These are phyloP conservation scores for Myripristis murdjan DNA, from an alignment of 2,797 vertebrate species.

Conservation along the genomic window DNA sequence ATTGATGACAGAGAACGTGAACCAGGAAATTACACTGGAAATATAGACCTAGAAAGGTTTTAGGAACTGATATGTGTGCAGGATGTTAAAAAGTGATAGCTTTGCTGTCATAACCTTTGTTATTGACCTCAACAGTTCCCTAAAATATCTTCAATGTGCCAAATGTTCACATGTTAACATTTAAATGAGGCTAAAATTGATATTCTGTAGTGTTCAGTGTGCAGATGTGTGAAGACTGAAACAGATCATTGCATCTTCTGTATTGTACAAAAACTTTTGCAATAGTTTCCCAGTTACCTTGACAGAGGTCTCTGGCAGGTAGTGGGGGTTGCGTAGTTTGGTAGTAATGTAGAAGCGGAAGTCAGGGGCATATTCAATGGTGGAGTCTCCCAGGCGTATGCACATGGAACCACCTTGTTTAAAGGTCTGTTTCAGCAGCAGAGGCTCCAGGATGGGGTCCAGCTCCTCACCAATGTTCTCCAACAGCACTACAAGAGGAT, in stretches of 20 bases:
- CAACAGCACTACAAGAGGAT: slow-evolving; percentile 85
- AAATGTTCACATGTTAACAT: too few relatives aligned
- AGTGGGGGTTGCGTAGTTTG: slow-evolving; percentile 93
- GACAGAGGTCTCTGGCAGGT: slow-evolving; percentile 91
- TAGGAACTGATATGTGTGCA: not conserved
- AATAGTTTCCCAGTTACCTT: slow-evolving; percentile 80
- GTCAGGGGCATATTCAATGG: slow-evolving; percentile 89
- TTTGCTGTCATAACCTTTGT: not conserved
- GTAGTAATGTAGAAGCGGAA: slow-evolving; percentile 95
- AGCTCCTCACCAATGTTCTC: slow-evolving; percentile 93
- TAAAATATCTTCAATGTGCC: too few relatives aligned
- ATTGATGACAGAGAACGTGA: not conserved
- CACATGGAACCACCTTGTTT: slow-evolving; percentile 90
- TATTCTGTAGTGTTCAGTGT: too few relatives aligned
- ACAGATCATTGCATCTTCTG: too few relatives aligned
- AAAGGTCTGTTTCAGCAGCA: slow-evolving; percentile 92
- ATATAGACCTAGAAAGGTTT: not conserved
- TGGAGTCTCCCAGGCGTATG: slow-evolving; percentile 91
- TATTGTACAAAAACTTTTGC: too few relatives aligned
- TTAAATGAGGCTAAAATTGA: too few relatives aligned
- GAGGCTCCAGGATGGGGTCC: slow-evolving; percentile 91
- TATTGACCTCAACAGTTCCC: not conserved
- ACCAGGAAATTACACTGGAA: not conserved
- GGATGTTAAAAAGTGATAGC: not conserved
- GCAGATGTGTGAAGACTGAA: too few relatives aligned